Conservation (phyloP, 2,888 invertebrate species). For the Tenthredo distinguenda region DNA sequence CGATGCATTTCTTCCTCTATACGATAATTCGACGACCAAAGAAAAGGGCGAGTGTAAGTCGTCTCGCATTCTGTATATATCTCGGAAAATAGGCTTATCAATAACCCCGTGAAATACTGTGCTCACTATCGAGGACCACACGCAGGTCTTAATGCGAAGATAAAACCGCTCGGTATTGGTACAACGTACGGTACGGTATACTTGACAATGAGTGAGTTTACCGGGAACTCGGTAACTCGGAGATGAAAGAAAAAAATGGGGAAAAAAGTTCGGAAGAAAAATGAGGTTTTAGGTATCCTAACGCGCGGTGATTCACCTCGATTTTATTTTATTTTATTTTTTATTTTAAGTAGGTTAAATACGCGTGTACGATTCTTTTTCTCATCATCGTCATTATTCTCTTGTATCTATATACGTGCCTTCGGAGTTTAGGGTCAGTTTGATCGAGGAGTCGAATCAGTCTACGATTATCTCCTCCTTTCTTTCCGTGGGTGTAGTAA, state of each 20-base stretch:
- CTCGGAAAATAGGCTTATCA: slow-evolving; percentile 50
- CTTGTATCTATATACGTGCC: neutral
- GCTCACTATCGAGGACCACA: slow-evolving; percentile 57
- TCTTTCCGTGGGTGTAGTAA: neutral
- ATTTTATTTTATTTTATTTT: neutral
- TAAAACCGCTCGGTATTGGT: slow-evolving; percentile 48
- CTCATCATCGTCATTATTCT: neutral
- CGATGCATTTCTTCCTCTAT: neutral
- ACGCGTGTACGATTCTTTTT: neutral
- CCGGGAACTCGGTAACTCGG: neutral
- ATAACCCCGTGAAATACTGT: slow-evolving; percentile 54
- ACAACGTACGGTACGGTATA: neutral
- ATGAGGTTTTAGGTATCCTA: neutral
- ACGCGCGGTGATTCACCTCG: neutral
- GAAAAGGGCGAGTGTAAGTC: neutral
- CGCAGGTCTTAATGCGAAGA: slow-evolving; percentile 60
- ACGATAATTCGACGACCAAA: neutral
- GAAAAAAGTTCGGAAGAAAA: neutral
- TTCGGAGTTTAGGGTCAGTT: neutral
- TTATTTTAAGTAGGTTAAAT: neutral
- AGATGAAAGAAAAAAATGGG: neutral
- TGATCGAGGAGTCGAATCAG: neutral
- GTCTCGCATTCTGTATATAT: slow-evolving; percentile 44
- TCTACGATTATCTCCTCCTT: neutral
- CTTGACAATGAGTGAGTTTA: neutral